Percentiles rank a stretch among this genome's conserved stretches.
Conservation (phyloP, 2,888 invertebrate genomes). For the Geophilus truncorum region DNA sequence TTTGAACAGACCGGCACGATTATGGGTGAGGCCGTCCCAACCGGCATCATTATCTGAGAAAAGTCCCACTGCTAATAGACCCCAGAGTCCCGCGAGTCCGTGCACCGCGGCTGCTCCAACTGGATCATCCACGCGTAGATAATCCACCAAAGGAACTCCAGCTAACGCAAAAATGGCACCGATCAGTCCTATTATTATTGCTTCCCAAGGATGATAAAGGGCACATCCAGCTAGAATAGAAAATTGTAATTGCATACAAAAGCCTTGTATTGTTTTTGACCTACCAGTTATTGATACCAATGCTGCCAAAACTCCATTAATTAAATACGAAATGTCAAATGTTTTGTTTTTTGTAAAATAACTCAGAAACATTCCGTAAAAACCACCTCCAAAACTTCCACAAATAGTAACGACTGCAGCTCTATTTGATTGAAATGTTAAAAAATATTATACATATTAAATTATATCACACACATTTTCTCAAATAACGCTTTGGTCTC, state of each 20-base stretch:
- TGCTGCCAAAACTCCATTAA: slow-evolving; percentile 81
- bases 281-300: slow-evolving; percentile 82
- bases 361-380: slow-evolving; percentile 54
- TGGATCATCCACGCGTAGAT: slow-evolving; percentile 76
- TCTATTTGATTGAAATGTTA: slow-evolving; percentile 44
- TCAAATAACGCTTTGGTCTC: too few relatives aligned
- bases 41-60: slow-evolving; percentile 75
- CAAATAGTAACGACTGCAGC: slow-evolving; percentile 88
- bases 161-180: slow-evolving; percentile 69
- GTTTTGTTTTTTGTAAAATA: slow-evolving; percentile 49
- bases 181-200: slow-evolving; percentile 71
- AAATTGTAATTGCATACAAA: too few relatives aligned
- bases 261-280: too few relatives aligned
- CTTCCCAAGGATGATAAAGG: slow-evolving; percentile 78
- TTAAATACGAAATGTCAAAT: slow-evolving; percentile 76
- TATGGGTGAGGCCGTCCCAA: slow-evolving; percentile 70
- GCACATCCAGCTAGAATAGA: slow-evolving; percentile 44
- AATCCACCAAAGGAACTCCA: slow-evolving; percentile 70
- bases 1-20: slow-evolving; percentile 50
- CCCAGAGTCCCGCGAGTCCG: slow-evolving; percentile 59
- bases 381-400: slow-evolving; percentile 83
- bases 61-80: slow-evolving; percentile 78
- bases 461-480: too few relatives aligned
- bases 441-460: neutral
- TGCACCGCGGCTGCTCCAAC: slow-evolving; percentile 88